Evolutionary conservation across 1,140 invertebrate genomes (phyloP).

Genomic region (Mya arenaria): DNA sequence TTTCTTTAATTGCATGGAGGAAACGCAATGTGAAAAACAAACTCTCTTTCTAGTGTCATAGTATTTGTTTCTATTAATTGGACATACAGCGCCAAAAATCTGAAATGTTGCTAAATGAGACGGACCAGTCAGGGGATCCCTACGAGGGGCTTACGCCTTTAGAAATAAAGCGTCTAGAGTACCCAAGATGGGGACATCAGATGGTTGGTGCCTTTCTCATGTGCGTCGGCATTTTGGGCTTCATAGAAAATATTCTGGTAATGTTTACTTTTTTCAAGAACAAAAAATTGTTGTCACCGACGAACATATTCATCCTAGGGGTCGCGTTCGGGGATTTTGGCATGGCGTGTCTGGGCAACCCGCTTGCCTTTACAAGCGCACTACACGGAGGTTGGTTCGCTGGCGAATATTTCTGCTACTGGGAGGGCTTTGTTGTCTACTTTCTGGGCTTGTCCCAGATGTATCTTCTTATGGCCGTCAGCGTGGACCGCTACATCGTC

Average conservation of each 20-base stretch:
- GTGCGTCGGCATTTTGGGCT: slow-evolving; percentile 49
- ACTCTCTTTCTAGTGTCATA: too few relatives aligned
- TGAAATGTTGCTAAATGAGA: too few relatives aligned
- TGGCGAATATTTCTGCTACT: slow-evolving; percentile 58
- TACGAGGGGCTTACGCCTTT: neutral
- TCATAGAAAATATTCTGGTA: slow-evolving; percentile 55
- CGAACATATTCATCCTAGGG: slow-evolving; percentile 72
- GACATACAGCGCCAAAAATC: too few relatives aligned
- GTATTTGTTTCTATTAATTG: too few relatives aligned
- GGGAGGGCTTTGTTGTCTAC: slow-evolving; percentile 69
- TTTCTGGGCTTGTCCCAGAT: slow-evolving; percentile 67
- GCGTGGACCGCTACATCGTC: slow-evolving; percentile 70
- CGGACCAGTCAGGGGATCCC: too few relatives aligned
- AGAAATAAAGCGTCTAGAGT: slow-evolving; percentile 38
- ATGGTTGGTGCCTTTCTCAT: slow-evolving; percentile 50
- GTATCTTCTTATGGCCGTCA: slow-evolving; percentile 67
- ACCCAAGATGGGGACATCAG: slow-evolving; percentile 24
- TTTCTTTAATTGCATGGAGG: too few relatives aligned
- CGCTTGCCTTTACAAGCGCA: slow-evolving; percentile 49
- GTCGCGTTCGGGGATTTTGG: slow-evolving; percentile 66
- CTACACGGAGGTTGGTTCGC: slow-evolving; percentile 60
- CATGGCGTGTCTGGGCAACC: slow-evolving; percentile 58
- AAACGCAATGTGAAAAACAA: too few relatives aligned
- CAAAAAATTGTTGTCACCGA: slow-evolving; percentile 67
- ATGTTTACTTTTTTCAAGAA: slow-evolving; percentile 63